Evolutionary conservation across 2,888 invertebrate species (phyloP), one percentile per base, ranked within the genome.

Genomic region (Macrophya annulata): DNA sequence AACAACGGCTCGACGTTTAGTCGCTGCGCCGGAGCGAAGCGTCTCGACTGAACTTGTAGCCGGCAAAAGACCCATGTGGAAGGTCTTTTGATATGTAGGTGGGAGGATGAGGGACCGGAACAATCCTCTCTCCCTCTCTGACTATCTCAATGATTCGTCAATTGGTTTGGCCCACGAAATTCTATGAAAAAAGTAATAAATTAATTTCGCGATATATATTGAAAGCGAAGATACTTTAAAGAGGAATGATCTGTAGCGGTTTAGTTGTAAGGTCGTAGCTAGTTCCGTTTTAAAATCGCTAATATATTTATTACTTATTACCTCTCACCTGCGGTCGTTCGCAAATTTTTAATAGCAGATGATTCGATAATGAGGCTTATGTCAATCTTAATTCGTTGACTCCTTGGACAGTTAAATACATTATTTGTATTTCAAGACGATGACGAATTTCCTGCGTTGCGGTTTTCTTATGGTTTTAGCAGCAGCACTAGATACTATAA

Each of bases 21-120:
- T 83, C 83, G 83, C 83, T 83, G 51, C 83, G 83, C 83, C 83
- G 83, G 25, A 71, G 83, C 83, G 65, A 68, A 68, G 65, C 83
- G 83, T 83, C 83, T 83, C 83, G 83, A 83, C 83, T 83, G 83
- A 83, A 83, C 68, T 68, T 71, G 68, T 71, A 83, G 68, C 51
- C 68, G 83, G 83, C 83, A 45, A 83, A 83, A 83, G 85, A 87
- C 79, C 87, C 86, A 87, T 85, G 87, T 85, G 87, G 88, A 88
- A 88, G 87, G 87, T 87, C 86, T 88, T 88, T 86, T 86, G 86
- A 48, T 83, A 48, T 83, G 85, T 86, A 85, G 86, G 87, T 89
- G 88, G 88, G 90, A 88, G 89, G 81, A 88, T 84, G 74, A 88
- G 86, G 88, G 87, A 86, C 87, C 86, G 88, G 88, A 89, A 88